Percentiles rank a stretch among this genome's conserved stretches.
phyloP scores from a whole-genome alignment of 2,888 invertebrate genomes.

The Tinea trinotella region DNA sequence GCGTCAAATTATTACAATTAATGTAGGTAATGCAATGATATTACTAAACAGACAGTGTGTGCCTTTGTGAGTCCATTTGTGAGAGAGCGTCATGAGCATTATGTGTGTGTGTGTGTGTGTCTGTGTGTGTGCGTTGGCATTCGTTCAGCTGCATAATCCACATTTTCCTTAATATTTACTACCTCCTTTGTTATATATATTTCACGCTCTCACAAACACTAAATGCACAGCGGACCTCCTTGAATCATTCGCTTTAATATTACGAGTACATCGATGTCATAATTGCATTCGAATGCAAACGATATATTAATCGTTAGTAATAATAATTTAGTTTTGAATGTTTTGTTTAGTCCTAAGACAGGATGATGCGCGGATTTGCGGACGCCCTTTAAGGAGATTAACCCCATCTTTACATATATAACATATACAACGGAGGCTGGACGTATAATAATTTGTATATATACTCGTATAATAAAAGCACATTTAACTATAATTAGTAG shows the following conservation, averaged over 20 bases:
- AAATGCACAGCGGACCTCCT: neutral
- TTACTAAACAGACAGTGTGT: no score
- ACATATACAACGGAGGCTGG: no score
- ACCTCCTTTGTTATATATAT: slow-evolving; percentile 1
- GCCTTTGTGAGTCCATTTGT: no score
- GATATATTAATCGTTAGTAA: neutral
- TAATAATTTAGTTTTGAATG: slow-evolving; percentile 1
- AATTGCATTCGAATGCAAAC: neutral
- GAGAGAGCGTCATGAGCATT: no score
- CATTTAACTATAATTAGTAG: no score
- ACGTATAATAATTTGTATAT: no score
- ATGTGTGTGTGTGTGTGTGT: no score
- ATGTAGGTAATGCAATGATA: no score
- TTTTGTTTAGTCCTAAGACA: slow-evolving; percentile 3
- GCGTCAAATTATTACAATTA: no score
- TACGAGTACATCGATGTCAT: neutral
- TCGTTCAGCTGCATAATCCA: neutral
- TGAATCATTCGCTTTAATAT: no score
- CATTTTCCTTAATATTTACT: slow-evolving; percentile 2
- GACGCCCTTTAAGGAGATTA: neutral
- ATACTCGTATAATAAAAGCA: no score
- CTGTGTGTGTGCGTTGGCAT: neutral
- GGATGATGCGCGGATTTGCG: neutral
- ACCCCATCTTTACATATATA: neutral
- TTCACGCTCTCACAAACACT: slow-evolving; percentile 2